Evolutionary conservation across 1,140 invertebrate genomes (phyloP).

Genomic region (Hycleus phaleratus): DNA sequence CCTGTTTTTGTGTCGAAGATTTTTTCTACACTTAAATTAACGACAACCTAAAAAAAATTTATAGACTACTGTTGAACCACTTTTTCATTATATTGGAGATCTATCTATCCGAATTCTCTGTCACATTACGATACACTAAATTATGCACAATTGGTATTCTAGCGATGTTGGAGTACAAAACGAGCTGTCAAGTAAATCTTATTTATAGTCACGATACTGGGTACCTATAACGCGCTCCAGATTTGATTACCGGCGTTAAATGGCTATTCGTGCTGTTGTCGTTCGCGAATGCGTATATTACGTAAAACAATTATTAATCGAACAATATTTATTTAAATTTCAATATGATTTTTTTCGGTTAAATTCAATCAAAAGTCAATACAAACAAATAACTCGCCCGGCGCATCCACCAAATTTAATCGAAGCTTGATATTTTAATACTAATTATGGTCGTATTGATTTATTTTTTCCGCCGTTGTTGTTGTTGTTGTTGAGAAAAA

Average conservation of each 20-base stretch:
- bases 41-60: too few species aligned
- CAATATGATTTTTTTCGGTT: not conserved
- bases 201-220: slow-evolving; percentile 26
- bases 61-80: too few species aligned
- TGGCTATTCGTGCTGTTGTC: slow-evolving; percentile 16
- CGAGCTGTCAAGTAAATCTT: slow-evolving; percentile 26
- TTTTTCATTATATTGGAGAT: too few species aligned
- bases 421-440: too few species aligned
- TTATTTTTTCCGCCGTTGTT: too few species aligned
- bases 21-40: too few species aligned
- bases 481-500: too few species aligned
- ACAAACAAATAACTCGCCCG: too few species aligned
- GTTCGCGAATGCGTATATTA: slow-evolving; percentile 16
- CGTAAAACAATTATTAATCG: slow-evolving; percentile 9
- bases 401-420: too few species aligned
- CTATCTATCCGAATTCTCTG: slow-evolving; percentile 4
- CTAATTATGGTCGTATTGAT: too few species aligned
- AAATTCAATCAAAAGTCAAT: too few species aligned
- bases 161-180: slow-evolving; percentile 22
- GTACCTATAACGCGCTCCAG: slow-evolving; percentile 20
- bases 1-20: too few species aligned
- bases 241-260: slow-evolving; percentile 23
- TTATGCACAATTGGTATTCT: slow-evolving; percentile 21
- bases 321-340: slow-evolving; percentile 4
- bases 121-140: slow-evolving; percentile 22